A percentile compares a stretch with the other conserved stretches of the same genome.
phyloP scores from a whole-genome alignment of 2,888 invertebrate species.

The Agrotis clavis region DNA sequence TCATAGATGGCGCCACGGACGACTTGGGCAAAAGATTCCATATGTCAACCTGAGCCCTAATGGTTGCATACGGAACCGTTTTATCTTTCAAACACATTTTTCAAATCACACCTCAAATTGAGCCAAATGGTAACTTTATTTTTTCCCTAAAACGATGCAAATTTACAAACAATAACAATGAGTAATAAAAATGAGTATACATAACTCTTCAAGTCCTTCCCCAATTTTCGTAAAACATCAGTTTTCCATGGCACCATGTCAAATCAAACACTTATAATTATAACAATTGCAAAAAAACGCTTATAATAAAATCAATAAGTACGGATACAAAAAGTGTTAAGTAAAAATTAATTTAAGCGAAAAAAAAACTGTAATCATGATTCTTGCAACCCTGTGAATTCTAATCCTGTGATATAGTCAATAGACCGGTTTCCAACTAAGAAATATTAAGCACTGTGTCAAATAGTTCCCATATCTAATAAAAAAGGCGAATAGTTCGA shows the following conservation, averaged over 20 bases:
- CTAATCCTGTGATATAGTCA: conserved; percentile 85
- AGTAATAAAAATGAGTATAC: conserved; percentile 23
- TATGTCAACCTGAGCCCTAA: conserved; percentile 60
- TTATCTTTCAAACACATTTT: background rate
- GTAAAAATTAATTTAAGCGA: conserved; percentile 52
- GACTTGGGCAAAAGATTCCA: conserved; percentile 44
- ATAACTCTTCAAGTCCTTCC: conserved; percentile 12
- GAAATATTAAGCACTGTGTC: conserved; percentile 66
- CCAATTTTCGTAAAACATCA: conserved; percentile 28
- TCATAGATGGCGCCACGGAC: conserved; percentile 62
- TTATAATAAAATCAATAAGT: conserved; percentile 61
- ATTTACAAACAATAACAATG: conserved; percentile 29
- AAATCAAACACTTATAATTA: conserved; percentile 59
- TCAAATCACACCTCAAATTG: background rate
- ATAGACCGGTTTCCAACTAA: conserved; percentile 78
- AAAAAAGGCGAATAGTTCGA: background rate
- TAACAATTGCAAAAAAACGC: conserved; percentile 47
- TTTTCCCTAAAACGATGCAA: background rate
- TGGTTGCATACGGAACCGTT: conserved; percentile 42
- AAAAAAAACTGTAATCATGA: conserved; percentile 69
- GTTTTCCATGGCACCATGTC: conserved; percentile 66
- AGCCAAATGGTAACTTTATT: conserved; percentile 24
- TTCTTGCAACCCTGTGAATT: conserved; percentile 87
- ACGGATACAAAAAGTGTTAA: conserved; percentile 52
- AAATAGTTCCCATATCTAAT: conserved; percentile 41